Evolutionary conservation across 2,797 vertebrate species (phyloP), one percentile per base, ranked within the genome.

Genomic region (Hemitrygon akajei): DNA sequence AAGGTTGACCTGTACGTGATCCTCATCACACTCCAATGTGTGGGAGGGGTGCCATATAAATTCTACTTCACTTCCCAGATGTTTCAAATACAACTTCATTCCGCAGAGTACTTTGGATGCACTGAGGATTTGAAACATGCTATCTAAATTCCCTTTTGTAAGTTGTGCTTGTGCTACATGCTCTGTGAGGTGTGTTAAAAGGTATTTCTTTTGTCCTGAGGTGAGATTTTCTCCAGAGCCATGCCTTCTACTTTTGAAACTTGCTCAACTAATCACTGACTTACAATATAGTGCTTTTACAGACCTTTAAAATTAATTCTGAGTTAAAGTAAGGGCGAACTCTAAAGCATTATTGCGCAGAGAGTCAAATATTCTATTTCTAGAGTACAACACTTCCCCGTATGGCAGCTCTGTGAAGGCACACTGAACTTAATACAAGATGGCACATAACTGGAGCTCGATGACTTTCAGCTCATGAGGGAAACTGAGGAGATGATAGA

Each of bases 381-480:
- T 69, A 63, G 86, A 1, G 2, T 37, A 10, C 60, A 16, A 89
- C n/a, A 66, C 86, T 20, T 89, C 86, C 60, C 60, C 66, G 16
- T 89, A 89, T n/a, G 86, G 66, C 86, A 89, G 86, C n/a, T 89
- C n/a, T 11, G 86, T 37, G 86, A 63, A 89, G n/a, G n/a, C 66
- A 22, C 86, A 37, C 16, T 0, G 60, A 37, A 37, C 34, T 69
- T 37, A 30, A 34, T 34, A 34, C 34, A 66, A 34, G 27, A 66
- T 89, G 63, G 20, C 63, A 89, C 86, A 37, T 69, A 66, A 16
- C 86, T 47, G 47, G 47, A 47, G 47, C 47, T 47, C 47, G 1
- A 47, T 47, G 47, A 47, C 47, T 3, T 47, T 47, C 47, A 47
- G 47, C 47, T 47, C 47, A 47, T 47, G 47, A 47, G 47, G 47